Evolutionary conservation across 2,888 invertebrate species (phyloP).

Genomic region (Mycalesis mineus): DNA sequence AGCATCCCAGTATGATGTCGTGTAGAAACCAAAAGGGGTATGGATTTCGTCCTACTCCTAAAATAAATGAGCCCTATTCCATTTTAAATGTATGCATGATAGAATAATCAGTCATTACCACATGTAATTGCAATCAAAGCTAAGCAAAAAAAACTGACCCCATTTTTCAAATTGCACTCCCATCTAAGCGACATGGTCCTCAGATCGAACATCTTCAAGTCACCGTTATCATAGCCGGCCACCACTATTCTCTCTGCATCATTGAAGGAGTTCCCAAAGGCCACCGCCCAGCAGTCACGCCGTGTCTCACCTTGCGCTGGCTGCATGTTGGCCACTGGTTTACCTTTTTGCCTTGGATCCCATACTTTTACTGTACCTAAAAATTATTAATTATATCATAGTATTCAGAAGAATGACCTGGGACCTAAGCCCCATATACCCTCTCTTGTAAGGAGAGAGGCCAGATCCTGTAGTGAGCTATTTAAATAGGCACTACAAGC

Average conservation of each 20-base stretch:
- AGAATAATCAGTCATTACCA: no score
- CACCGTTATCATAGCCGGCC: constrained; percentile 98
- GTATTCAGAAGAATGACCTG: no score
- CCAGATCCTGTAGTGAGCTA: no score
- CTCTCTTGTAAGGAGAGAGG: no score
- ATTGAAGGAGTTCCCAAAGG: constrained; percentile 94
- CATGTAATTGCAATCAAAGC: no score
- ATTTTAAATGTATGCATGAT: no score
- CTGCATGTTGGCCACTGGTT: constrained; percentile 93
- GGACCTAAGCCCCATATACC: no score
- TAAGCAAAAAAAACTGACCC: constrained; percentile 81
- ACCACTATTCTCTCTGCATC: constrained; percentile 90
- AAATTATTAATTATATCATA: constrained; percentile 1
- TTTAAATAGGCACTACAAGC: no score
- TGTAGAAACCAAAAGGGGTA: no score
- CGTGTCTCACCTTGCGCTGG: constrained; percentile 82
- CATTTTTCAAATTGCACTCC: constrained; percentile 96
- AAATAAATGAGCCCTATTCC: no score
- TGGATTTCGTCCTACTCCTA: no score
- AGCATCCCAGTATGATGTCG: no score
- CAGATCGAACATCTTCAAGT: constrained; percentile 95
- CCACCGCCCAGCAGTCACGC: constrained; percentile 96
- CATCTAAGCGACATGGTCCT: constrained; percentile 89
- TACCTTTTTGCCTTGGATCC: constrained; percentile 94
- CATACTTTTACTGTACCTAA: constrained; percentile 93